These are phyloP conservation scores for Muscicapa adusta DNA, from an alignment of 2,113 vertebrate genomes.

Conservation along the genomic window DNA sequence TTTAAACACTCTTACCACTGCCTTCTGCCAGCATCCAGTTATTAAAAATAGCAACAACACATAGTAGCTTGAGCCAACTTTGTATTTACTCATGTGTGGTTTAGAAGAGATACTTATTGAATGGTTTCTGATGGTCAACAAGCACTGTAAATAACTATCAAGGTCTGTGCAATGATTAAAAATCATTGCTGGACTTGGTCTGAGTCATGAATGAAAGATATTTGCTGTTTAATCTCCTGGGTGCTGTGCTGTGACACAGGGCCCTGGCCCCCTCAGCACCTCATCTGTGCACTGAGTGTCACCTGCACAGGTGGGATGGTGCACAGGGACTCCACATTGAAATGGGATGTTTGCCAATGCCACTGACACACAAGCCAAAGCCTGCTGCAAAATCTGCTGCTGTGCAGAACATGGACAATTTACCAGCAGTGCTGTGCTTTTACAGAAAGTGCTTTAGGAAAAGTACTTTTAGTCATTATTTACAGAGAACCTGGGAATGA, in stretches of 20 bases:
- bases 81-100: background rate
- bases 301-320: background rate
- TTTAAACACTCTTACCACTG: background rate
- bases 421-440: rapidly evolving
- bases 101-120: background rate
- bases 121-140: background rate
- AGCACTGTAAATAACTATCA: background rate
- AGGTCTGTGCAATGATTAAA: background rate
- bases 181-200: background rate
- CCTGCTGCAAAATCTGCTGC: background rate
- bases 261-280: background rate
- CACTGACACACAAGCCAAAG: background rate
- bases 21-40: background rate
- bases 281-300: background rate
- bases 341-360: rapidly evolving
- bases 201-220: background rate
- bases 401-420: background rate
- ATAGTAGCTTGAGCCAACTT: background rate
- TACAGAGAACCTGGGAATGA: background rate
- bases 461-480: background rate
- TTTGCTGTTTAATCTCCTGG: background rate
- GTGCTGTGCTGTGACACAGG: background rate
- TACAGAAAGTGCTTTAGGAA: background rate
- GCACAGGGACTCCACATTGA: rapidly evolving
- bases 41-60: background rate